A percentile compares a stretch with the other conserved stretches of the same genome.
These are phyloP conservation scores for Leiothrix lutea DNA, from an alignment of 2,113 vertebrate genomes.

Conservation along the genomic window DNA sequence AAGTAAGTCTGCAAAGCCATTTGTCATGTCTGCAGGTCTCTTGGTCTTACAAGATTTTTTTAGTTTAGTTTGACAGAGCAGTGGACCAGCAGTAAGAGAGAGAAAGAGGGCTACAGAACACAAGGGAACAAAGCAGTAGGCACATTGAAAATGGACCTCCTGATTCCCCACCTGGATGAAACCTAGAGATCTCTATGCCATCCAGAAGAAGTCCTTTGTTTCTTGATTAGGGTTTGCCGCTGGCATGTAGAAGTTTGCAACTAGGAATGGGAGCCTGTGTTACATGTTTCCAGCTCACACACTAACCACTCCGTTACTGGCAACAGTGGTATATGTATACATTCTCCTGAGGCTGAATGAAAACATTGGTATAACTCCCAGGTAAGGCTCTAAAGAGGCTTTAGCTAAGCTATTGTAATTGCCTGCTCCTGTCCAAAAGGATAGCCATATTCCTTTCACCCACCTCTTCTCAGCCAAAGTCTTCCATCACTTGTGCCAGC, in stretches of 20 bases:
- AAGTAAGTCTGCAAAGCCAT: not conserved
- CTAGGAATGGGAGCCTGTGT: not conserved
- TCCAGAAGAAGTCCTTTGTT: not conserved
- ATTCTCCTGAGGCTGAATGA: not conserved
- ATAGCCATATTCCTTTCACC: not conserved
- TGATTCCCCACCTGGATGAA: not conserved
- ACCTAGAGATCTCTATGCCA: not conserved
- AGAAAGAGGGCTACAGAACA: not conserved
- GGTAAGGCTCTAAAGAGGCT: not conserved
- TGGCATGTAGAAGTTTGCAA: not conserved
- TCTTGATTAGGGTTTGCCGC: not conserved
- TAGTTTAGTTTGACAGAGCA: not conserved
- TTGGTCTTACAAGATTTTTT: not conserved
- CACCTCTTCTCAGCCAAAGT: not conserved
- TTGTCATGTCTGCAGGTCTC: not conserved
- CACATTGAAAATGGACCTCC: not conserved
- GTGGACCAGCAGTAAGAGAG: not conserved
- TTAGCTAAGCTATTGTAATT: not conserved
- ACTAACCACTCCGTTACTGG: not conserved
- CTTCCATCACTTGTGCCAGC: not conserved
- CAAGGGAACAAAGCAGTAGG: not conserved
- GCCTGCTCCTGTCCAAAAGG: accelerated
- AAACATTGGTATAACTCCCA: not conserved
- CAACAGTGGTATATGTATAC: not conserved
- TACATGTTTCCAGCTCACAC: not conserved